Conservation (phyloP, 2,888 invertebrate species). For the Dromius quadrimaculatus region DNA sequence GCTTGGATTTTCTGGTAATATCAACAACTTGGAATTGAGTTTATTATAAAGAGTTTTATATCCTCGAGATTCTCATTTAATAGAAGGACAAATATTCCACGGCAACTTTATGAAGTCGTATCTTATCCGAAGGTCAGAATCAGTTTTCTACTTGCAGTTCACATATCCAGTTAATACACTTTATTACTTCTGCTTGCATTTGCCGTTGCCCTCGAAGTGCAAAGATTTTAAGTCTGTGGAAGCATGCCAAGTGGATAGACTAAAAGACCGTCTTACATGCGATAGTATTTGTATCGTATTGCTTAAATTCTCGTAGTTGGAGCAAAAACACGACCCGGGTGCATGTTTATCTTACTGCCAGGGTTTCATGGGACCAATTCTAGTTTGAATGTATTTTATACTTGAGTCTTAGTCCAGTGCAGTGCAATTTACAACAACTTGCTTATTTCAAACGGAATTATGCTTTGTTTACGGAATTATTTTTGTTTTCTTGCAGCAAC, state of each 20-base stretch:
- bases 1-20: too few relatives aligned
- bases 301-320: slow-evolving; percentile 46
- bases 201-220: slow-evolving; percentile 22
- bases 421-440: slow-evolving; percentile 39
- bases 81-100: background rate
- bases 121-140: slow-evolving; percentile 24
- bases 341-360: slow-evolving; percentile 46
- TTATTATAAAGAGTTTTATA: slow-evolving; percentile 25
- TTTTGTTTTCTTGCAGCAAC: slow-evolving; percentile 12
- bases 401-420: slow-evolving; percentile 9
- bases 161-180: slow-evolving; percentile 31
- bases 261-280: slow-evolving; percentile 48
- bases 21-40: slow-evolving; percentile 15
- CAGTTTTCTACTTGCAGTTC: slow-evolving; percentile 5
- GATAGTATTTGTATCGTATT: slow-evolving; percentile 50
- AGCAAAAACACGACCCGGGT: slow-evolving; percentile 35
- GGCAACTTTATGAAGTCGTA: slow-evolving; percentile 2
- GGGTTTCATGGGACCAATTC: slow-evolving; percentile 51
- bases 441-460: slow-evolving; percentile 28
- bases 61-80: slow-evolving; percentile 2
- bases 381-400: slow-evolving; percentile 33
- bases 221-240: slow-evolving; percentile 46
- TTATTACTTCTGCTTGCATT: slow-evolving; percentile 44
- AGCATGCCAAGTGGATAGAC: slow-evolving; percentile 45
- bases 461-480: slow-evolving; percentile 29